phyloP scores from a whole-genome alignment of 1,140 invertebrate species.

The Drosophila ogumai region DNA sequence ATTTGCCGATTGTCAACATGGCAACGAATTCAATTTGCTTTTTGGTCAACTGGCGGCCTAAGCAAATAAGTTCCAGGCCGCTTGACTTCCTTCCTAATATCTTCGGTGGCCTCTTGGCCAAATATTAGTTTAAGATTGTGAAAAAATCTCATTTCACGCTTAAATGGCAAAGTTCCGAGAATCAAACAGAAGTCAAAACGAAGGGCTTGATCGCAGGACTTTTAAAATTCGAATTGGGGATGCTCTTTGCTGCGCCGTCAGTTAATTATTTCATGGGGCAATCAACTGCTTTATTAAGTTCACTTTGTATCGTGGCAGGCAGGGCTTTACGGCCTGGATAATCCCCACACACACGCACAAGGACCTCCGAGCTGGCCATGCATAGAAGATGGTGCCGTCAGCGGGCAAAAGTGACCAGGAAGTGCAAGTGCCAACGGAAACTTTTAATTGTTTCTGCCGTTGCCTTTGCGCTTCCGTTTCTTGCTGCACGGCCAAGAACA shows the following conservation, averaged over 20 bases:
- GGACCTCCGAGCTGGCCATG: conserved; percentile 14
- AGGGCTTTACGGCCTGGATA: conserved; percentile 24
- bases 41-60: conserved; percentile 35
- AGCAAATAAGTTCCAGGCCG: conserved; percentile 54
- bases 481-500: conserved; percentile 50
- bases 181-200: conserved; percentile 48
- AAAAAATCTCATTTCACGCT: conserved; percentile 77
- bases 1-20: conserved; percentile 7
- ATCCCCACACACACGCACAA: conserved; percentile 19
- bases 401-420: conserved; percentile 69
- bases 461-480: conserved; percentile 75
- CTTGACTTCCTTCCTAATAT: conserved; percentile 9
- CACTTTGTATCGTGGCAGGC: conserved; percentile 18
- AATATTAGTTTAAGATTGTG: conserved; percentile 61
- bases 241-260: conserved; percentile 12
- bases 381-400: conserved; percentile 50
- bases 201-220: conserved; percentile 5
- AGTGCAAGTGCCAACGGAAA: conserved; percentile 81
- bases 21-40: conserved; percentile 27
- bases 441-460: conserved; percentile 82
- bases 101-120: conserved; percentile 11
- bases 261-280: conserved; percentile 32
- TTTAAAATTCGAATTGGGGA: conserved; percentile 5
- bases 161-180: conserved; percentile 53
- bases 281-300: conserved; percentile 37